Conservation (phyloP, 2,113 vertebrate genomes). For the Mirza zaza region DNA sequence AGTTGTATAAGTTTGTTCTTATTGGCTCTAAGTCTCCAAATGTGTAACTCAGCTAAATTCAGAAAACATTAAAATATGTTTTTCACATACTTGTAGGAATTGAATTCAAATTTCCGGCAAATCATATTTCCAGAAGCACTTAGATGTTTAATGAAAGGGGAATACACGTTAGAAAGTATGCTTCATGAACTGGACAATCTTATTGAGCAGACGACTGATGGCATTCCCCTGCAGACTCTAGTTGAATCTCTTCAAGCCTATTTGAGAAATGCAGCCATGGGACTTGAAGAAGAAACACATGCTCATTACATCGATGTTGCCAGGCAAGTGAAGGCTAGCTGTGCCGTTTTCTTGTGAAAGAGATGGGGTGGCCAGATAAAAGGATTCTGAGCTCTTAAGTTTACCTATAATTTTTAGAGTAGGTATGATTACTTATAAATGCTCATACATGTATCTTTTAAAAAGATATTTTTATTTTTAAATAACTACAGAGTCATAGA, state of each 20-base stretch:
- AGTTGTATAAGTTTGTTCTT: not conserved
- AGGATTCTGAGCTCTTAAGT: not conserved
- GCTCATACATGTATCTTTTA: too few species aligned
- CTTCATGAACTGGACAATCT: slow-evolving; percentile 93
- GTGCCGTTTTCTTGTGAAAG: not conserved
- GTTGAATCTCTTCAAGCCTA: slow-evolving; percentile 92
- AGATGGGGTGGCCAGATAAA: not conserved
- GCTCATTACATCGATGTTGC: slow-evolving; percentile 94
- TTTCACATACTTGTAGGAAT: slow-evolving; percentile 86
- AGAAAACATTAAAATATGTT: slow-evolving; percentile 34
- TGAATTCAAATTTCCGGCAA: slow-evolving; percentile 98
- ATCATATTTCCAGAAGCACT: slow-evolving; percentile 99
- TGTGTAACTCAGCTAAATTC: slow-evolving; percentile 30
- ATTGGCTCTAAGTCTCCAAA: not conserved
- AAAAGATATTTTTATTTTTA: not conserved
- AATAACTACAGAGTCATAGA: not conserved
- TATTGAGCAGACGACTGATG: slow-evolving; percentile 95
- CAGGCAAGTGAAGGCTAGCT: slow-evolving; percentile 83
- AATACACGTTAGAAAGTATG: slow-evolving; percentile 96
- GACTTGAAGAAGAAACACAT: slow-evolving; percentile 92
- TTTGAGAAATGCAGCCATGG: slow-evolving; percentile 89
- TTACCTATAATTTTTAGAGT: slow-evolving; percentile 27
- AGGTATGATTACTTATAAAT: not conserved
- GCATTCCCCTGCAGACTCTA: slow-evolving; percentile 91
- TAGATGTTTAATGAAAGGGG: slow-evolving; percentile 95